Evolutionary conservation across 2,888 invertebrate genomes (phyloP), one percentile per base, ranked within the genome.

Genomic region (Cantharis rustica): DNA sequence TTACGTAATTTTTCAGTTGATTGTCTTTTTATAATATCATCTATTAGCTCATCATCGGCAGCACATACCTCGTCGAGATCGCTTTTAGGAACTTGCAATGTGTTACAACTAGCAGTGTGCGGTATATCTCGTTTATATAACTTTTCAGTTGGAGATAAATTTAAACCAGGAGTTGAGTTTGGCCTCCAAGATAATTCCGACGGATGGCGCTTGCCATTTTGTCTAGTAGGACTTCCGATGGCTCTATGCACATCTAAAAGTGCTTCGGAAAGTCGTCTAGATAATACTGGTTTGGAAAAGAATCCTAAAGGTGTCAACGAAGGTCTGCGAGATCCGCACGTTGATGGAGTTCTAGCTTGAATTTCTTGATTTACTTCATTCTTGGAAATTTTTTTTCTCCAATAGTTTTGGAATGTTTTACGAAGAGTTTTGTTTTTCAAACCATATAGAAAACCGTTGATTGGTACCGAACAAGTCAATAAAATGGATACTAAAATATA

Each of bases 361-460:
- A 95, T 95, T 86, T 95, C 95, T 85, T 94, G 93, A 79, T 94
- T 93, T 68, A 95, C 91, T 86, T 95, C 95, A 84, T 93, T 93
- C 86, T 94, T 94, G 3, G 94, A 94, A 88, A 94, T 90, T 85
- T 94, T 91, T 88, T 95, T 95, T 69, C 95, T 90, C 90, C 93
- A 92, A 86, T 95, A 95, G 85, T 95, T 94, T 81, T 93, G 91
- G 82, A 95, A 92, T 71, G 94, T 93, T 84, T 93, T 93, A 76
- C 92, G 90, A 61, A 95, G 88, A 0, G 92, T 90, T 86, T 93
- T 92, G 86, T 93, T 95, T 85, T 94, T 92, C 71, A 95, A 90
- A 62, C 95, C 95, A 84, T 95, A 95, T 63, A 95, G 88, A 71
- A 95, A 91, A n/a, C 93, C 93, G 85, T 95, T 95, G 61, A 95